Percentiles rank a stretch among this genome's conserved stretches.
phyloP scores from a whole-genome alignment of 2,797 vertebrate species.

The Mormyrus hasselquistii region DNA sequence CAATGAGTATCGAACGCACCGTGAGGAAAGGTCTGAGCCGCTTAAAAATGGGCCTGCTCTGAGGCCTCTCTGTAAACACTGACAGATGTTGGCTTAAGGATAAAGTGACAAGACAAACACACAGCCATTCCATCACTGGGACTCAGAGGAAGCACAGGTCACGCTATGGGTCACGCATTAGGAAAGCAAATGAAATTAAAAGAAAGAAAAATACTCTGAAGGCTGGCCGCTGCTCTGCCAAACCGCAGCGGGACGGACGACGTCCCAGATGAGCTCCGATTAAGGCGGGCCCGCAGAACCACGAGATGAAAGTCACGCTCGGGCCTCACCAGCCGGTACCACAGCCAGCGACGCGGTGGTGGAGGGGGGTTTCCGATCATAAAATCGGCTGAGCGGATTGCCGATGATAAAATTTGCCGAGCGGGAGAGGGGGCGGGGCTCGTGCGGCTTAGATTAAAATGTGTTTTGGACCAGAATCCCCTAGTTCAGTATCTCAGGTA shows the following conservation, averaged over 20 bases:
- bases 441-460: not conserved
- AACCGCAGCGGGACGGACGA: not conserved
- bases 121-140: not conserved
- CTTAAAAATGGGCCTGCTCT: not conserved
- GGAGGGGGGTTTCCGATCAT: not conserved
- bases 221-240: not conserved
- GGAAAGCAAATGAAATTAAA: constrained; percentile 7
- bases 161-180: not conserved
- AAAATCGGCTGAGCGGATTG: not conserved
- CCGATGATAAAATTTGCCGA: not conserved
- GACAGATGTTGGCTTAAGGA: constrained; percentile 25
- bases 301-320: not conserved
- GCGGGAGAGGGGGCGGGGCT: not conserved
- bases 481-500: not conserved
- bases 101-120: not conserved
- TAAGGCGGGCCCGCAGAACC: not conserved
- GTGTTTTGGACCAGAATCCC: not conserved
- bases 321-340: not conserved
- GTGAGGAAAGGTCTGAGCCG: not conserved
- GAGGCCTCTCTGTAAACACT: constrained; percentile 5
- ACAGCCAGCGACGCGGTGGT: not conserved
- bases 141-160: not conserved
- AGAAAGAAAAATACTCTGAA: not conserved
- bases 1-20: not conserved
- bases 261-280: not conserved